Evolutionary conservation across 2,797 vertebrate genomes (phyloP), one percentile per base, ranked within the genome.

Genomic region (Propithecus deckenii): DNA sequence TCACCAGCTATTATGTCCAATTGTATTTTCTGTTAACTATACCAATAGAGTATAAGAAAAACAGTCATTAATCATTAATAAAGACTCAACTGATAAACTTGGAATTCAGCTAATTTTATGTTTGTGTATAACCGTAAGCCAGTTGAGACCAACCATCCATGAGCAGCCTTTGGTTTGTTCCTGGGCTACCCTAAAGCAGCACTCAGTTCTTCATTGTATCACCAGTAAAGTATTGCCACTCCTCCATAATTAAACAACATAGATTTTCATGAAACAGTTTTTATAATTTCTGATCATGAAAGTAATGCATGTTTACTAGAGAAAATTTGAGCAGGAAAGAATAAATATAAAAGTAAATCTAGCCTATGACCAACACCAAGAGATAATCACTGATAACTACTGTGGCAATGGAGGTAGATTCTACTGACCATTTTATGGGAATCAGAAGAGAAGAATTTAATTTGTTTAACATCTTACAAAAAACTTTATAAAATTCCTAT

Each of bases 71-170:
- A 75, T 35, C 59, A 89, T 80, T 61, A 52, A 69, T 88, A 63
- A 72, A 65, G 67, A 78, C n/a, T 81, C 15, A 91, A 32, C 89
- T 76, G 71, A 32, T 88, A 22, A 94, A 72, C 32, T 67, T 92
- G 11, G 18, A 92, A 85, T 81, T 93, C 14, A 93, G 20, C 30
- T 86, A 46, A 65, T 96, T 91, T 97, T 89, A 57, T 84, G 41
- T 88, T 30, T 17, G 8, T 78, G 17, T 72, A 43, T 32, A 87
- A 30, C 2, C 10, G 3, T 52, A 86, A 41, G n/a, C 15, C 35
- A 57, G 38, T 32, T 50, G 32, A 65, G 41, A 94, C 23, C 8
- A 78, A 9, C 1, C 0, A 71, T 57, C 7, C 11, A 32, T 57
- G n/a, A 76, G 41, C 25, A n/a, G 10, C 11, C 30, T 80, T 94